A percentile compares a stretch with the other conserved stretches of the same genome.
Evolutionary conservation across 2,888 invertebrate species (phyloP).

Genomic region (Chloroclysta siterata): DNA sequence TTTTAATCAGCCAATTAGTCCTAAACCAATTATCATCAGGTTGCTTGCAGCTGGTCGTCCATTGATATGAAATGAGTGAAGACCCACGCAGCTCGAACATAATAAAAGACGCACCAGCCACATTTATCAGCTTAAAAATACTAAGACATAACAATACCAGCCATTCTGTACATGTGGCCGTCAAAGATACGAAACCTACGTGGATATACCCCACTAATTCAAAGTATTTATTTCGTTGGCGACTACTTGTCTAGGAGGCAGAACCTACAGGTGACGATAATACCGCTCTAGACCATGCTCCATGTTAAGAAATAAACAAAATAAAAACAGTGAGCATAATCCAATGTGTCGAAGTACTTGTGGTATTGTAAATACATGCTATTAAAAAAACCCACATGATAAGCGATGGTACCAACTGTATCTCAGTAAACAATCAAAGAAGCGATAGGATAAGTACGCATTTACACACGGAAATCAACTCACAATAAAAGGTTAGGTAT

Average conservation of each 20-base stretch:
- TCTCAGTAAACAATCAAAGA: constrained; percentile 55
- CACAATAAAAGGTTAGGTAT: neutral
- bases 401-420: constrained; percentile 67
- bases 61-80: constrained; percentile 71
- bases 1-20: constrained; percentile 1
- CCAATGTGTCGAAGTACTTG: constrained; percentile 51
- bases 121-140: constrained; percentile 49
- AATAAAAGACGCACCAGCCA: constrained; percentile 60
- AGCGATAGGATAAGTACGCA: constrained; percentile 52
- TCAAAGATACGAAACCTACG: constrained; percentile 29
- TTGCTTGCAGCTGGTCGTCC: constrained; percentile 41
- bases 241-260: constrained; percentile 12
- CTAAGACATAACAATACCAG: constrained; percentile 50
- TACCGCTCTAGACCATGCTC: constrained; percentile 50
- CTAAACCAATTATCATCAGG: neutral
- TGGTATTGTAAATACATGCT: constrained; percentile 66
- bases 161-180: constrained; percentile 18
- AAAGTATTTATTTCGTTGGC: constrained; percentile 2
- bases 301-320: constrained; percentile 45
- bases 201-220: neutral
- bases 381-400: constrained; percentile 85
- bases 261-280: constrained; percentile 31
- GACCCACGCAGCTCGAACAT: constrained; percentile 59
- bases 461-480: constrained; percentile 46
- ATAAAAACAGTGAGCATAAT: constrained; percentile 62